phyloP scores from a whole-genome alignment of 2,113 vertebrate genomes.

The Kryptolebias marmoratus region DNA sequence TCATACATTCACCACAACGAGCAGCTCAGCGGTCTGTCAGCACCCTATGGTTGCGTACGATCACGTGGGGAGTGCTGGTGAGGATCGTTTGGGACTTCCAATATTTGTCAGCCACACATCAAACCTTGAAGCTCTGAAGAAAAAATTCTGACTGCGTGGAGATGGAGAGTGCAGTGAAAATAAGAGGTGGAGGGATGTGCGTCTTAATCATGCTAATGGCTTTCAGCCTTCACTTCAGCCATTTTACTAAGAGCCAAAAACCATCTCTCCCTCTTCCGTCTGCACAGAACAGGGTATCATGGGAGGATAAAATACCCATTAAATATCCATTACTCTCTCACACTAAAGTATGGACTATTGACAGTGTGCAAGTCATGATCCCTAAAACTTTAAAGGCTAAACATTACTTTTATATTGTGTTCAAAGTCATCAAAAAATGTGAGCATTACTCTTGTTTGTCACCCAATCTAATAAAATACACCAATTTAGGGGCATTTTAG shows the following conservation, averaged over 20 bases:
- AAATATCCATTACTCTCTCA: constrained; percentile 32
- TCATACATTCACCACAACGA: no score
- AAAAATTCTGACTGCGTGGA: no score
- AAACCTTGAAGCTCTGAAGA: not conserved
- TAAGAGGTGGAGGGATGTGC: not conserved
- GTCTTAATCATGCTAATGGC: constrained; percentile 21
- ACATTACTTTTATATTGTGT: no score
- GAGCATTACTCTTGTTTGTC: not conserved
- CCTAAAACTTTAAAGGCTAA: not conserved
- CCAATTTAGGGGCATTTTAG: no score
- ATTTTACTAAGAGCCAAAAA: constrained; percentile 43
- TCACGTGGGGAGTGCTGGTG: no score
- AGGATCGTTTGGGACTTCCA: no score
- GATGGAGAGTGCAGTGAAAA: no score
- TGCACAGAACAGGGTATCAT: constrained; percentile 22
- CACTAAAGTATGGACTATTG: not conserved
- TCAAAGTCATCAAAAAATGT: not conserved
- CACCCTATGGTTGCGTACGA: no score
- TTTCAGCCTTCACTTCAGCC: constrained; percentile 31
- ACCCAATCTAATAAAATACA: not conserved
- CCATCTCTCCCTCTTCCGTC: constrained; percentile 22
- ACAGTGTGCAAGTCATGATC: not conserved
- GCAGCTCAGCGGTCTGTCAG: no score
- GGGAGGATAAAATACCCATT: constrained; percentile 30
- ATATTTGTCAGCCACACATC: no score